phyloP scores from a whole-genome alignment of 2,797 vertebrate genomes.

The Phoxinus dragarum region DNA sequence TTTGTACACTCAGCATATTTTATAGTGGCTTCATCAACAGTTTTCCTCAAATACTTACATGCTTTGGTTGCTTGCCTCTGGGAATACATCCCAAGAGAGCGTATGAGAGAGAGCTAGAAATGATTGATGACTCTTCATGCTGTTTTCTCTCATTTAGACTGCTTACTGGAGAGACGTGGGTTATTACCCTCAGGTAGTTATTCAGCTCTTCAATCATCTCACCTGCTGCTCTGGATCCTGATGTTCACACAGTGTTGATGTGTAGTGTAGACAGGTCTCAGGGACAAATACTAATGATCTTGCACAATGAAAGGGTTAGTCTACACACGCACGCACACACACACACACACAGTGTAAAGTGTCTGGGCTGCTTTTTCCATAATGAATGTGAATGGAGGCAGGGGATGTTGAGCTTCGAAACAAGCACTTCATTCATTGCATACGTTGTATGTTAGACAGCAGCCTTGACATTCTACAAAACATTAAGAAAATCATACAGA shows the following conservation, averaged over 20 bases:
- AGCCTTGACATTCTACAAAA: too few species aligned
- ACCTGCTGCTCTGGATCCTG: conserved; percentile 24
- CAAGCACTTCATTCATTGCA: neutral
- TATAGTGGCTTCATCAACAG: neutral
- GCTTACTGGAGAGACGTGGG: conserved; percentile 80
- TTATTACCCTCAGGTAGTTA: conserved; percentile 81
- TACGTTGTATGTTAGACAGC: neutral
- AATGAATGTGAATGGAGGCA: neutral
- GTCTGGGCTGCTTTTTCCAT: neutral
- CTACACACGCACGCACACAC: neutral
- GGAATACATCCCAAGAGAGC: conserved; percentile 12
- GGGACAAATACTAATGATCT: neutral
- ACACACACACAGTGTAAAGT: neutral
- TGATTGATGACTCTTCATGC: conserved; percentile 16
- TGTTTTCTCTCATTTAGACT: conserved; percentile 70
- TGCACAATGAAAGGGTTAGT: neutral
- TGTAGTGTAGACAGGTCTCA: conserved; percentile 8
- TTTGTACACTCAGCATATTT: conserved; percentile 34
- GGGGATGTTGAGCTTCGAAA: neutral
- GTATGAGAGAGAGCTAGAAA: conserved; percentile 19
- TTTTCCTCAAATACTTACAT: conserved; percentile 22
- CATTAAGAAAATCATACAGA: neutral
- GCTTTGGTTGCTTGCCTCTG: conserved; percentile 23
- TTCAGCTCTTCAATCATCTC: conserved; percentile 42
- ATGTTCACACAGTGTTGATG: conserved; percentile 2